Base-by-base conservation (phyloP, 2,888 invertebrate species). In the Eristalis pertinax region DNA sequence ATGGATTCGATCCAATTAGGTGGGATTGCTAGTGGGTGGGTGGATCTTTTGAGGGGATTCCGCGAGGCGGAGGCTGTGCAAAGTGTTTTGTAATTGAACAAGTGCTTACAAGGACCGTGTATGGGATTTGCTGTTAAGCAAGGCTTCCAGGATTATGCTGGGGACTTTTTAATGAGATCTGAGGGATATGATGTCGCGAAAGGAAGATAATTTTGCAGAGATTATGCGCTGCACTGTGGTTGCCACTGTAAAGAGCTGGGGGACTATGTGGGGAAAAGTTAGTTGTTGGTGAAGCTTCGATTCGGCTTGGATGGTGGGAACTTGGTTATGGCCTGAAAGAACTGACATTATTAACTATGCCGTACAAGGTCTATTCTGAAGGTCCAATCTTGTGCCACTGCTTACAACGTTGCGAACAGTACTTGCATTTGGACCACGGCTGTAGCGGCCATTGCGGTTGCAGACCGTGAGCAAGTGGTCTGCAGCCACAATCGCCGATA, bases 1-100 rank as follows among this genome's bases (percentile, higher is more conserved):
- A 60, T 70, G 60, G 56, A 38, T 60, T 70, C 38, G 4, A 60
- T 70, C 60, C 70, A 70, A 70, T 70, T 38, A 70, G 58, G 15
- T 15, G 38, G 58, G 60, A 70, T 70, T 70, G 58, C 3, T n/a
- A n/a, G 26, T 26, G 24, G 15, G 24, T 13, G 26, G 11, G 24
- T 8, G 24, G 60, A 26, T 26, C 24, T 26, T 60, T 24, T 24
- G 60, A 15, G 1, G 24, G 50, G 50, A 50, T 50, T 50, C 19
- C n/a, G 50, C n/a, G 24, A 60, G 15, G 5, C 7, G 38, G 4
- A 5, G 35, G 24, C 29, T 13, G 35, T 11, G 8, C 35, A 60
- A 5, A 26, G 22, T 56, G 15, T 11, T 60, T 13, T 8, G 50
- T 50, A 50, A 50, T 50, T 50, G 50, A 19, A 50, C 22, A 67